phyloP scores from a whole-genome alignment of 1,140 invertebrate genomes.

The Aphelinus atriplicis region DNA sequence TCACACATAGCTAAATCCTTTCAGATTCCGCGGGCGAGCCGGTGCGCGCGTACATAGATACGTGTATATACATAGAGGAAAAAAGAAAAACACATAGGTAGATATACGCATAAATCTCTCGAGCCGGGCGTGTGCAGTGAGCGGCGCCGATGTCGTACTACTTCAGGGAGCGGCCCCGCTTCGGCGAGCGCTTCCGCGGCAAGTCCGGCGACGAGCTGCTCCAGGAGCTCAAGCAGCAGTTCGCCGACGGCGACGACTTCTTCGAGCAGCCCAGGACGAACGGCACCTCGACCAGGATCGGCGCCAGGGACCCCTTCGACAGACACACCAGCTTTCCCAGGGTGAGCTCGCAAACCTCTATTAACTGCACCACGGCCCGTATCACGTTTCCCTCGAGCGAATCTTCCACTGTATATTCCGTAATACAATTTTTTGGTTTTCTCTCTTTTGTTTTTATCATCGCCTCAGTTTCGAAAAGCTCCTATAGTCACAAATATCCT shows the following conservation, averaged over 20 bases:
- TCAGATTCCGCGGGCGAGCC: background rate
- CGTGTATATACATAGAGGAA: background rate
- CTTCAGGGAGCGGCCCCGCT: slow-evolving; percentile 61
- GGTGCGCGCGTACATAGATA: background rate
- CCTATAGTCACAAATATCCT: no score
- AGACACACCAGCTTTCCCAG: slow-evolving; percentile 55
- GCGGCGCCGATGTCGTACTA: slow-evolving; percentile 59
- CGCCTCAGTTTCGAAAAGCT: no score
- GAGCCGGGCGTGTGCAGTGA: background rate
- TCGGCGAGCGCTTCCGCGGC: slow-evolving; percentile 59
- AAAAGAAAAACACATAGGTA: no score
- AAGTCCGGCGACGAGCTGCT: slow-evolving; percentile 62
- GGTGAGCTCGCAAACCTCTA: slow-evolving; percentile 46
- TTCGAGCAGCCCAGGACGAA: slow-evolving; percentile 49
- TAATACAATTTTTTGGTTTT: no score
- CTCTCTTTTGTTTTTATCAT: no score
- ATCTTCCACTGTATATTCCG: no score
- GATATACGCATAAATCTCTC: no score
- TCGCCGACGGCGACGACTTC: slow-evolving; percentile 59
- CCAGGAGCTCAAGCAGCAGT: slow-evolving; percentile 60
- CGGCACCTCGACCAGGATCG: background rate
- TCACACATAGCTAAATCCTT: background rate
- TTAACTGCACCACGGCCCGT: no score
- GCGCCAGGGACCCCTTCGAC: slow-evolving; percentile 53
- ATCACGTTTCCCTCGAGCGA: no score